phyloP scores from a whole-genome alignment of 2,113 vertebrate genomes.

The human region GRCh38 chr1:194750001-194750500 shows the following conservation, averaged over 20 bases:
- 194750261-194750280: not conserved
- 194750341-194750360: not conserved
- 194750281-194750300: not conserved
- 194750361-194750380: not conserved
- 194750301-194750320: not conserved
- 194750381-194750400: not conserved
- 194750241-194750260: not conserved
- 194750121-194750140: not conserved
- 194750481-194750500: not conserved
- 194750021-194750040: not conserved
- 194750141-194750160: not conserved
- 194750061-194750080: not conserved
- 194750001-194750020: not conserved
- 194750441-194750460: no score
- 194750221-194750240: not conserved
- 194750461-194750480: not conserved
- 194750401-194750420: not conserved
- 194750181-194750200: not conserved
- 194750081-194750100: not conserved
- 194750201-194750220: not conserved
- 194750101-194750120: not conserved
- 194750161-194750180: not conserved
- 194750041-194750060: not conserved
- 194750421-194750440: not conserved
- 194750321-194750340: not conserved